Evolutionary conservation across 2,797 vertebrate species (phyloP).

Genomic region (Paguma larvata): DNA sequence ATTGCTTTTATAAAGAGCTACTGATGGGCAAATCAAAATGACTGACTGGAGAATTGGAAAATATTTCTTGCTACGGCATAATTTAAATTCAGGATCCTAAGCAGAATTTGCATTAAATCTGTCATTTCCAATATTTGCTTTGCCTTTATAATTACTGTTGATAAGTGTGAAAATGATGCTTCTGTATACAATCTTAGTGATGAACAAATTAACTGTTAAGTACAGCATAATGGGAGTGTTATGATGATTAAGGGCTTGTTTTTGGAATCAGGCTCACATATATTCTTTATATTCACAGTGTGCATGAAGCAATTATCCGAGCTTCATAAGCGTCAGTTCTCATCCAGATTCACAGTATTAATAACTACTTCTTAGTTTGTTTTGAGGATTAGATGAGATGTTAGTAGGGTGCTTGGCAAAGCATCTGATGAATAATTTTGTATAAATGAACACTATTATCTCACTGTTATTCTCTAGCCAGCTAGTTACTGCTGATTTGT

Average conservation of each 20-base stretch:
- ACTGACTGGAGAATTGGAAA: neutral
- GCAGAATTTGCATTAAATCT: constrained; percentile 24
- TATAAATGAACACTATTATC: neutral
- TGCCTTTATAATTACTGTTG: constrained; percentile 18
- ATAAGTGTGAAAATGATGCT: neutral
- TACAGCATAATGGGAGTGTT: neutral
- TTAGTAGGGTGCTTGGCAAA: neutral
- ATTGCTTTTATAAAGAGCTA: neutral
- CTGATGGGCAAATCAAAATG: neutral
- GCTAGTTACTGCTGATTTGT: neutral
- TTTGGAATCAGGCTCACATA: neutral
- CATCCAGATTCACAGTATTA: neutral
- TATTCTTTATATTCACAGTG: neutral
- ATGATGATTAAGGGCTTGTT: neutral
- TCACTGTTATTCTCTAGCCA: constrained; percentile 12
- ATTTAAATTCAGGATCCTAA: constrained; percentile 32
- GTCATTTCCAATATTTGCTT: constrained; percentile 11
- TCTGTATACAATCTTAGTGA: neutral
- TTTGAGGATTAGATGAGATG: neutral
- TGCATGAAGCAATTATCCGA: neutral
- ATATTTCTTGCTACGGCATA: neutral
- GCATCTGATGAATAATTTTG: neutral
- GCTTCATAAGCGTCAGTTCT: neutral
- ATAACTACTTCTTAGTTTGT: neutral
- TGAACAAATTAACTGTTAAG: neutral